Conservation (phyloP, 2,797 vertebrate genomes). For the Catostomus latipinnis region DNA sequence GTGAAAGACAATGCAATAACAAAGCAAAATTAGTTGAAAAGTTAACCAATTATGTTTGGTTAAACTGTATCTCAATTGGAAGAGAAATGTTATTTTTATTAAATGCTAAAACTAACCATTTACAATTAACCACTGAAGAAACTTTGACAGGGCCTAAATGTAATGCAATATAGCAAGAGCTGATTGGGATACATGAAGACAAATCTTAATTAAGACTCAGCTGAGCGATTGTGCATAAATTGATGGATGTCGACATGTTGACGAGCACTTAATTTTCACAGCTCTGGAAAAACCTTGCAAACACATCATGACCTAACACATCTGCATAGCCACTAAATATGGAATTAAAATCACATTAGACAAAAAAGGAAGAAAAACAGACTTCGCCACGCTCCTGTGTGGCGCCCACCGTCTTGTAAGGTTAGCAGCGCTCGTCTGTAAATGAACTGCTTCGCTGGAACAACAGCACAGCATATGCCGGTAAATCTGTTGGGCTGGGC, state of each 20-base stretch:
- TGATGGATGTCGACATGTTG: constrained; percentile 35
- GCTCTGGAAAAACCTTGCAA: constrained; percentile 37
- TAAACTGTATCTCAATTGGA: neutral
- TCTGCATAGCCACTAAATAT: constrained; percentile 44
- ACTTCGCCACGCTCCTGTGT: constrained; percentile 43
- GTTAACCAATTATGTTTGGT: neutral
- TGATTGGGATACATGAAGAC: neutral
- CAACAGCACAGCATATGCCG: constrained; percentile 82
- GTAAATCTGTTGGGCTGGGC: constrained; percentile 85
- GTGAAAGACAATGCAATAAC: neutral
- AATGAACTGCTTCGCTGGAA: constrained; percentile 58
- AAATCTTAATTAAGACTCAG: constrained; percentile 38
- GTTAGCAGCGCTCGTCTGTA: constrained; percentile 67
- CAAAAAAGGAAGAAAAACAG: constrained; percentile 54
- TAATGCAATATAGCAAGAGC: neutral
- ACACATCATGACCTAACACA: constrained; percentile 46
- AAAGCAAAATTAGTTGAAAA: neutral
- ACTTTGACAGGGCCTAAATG: constrained; percentile 16
- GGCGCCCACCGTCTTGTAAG: constrained; percentile 83
- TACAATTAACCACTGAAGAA: neutral
- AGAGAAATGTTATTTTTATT: too few species aligned
- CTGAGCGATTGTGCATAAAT: neutral
- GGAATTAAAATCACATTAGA: constrained; percentile 51
- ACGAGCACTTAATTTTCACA: constrained; percentile 42
- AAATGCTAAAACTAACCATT: neutral